phyloP scores from a whole-genome alignment of 1,140 invertebrate genomes.

The Ylistrum balloti region DNA sequence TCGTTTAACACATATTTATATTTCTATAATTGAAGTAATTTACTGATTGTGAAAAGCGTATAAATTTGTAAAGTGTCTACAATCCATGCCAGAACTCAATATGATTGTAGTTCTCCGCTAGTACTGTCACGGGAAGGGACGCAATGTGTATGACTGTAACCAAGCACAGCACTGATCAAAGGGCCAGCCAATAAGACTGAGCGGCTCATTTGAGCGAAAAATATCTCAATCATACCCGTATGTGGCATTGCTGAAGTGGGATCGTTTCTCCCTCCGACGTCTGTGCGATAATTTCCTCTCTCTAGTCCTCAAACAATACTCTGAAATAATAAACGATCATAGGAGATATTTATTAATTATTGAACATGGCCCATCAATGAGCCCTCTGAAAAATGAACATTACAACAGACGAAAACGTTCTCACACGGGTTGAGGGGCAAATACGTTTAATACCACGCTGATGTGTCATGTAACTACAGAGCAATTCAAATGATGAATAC shows the following conservation, averaged over 20 bases:
- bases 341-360: constrained; percentile 29
- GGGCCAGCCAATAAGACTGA: not conserved
- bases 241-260: not conserved
- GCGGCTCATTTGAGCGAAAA: constrained; percentile 20
- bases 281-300: not conserved
- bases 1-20: constrained; percentile 10
- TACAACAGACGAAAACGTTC: not conserved
- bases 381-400: not conserved
- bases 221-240: constrained; percentile 38
- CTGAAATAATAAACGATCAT: constrained; percentile 21
- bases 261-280: not conserved
- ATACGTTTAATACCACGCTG: not conserved
- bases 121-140: not conserved
- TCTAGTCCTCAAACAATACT: not conserved
- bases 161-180: not conserved
- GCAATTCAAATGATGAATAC: not conserved
- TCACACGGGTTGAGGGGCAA: constrained; percentile 8
- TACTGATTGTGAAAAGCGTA: constrained; percentile 28
- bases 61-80: constrained; percentile 23
- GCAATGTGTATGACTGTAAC: not conserved
- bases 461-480: not conserved
- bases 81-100: not conserved
- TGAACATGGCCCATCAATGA: not conserved
- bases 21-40: constrained; percentile 35
- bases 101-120: constrained; percentile 7